Conservation (phyloP, 2,797 vertebrate species). For the Anguilla marmorata region DNA sequence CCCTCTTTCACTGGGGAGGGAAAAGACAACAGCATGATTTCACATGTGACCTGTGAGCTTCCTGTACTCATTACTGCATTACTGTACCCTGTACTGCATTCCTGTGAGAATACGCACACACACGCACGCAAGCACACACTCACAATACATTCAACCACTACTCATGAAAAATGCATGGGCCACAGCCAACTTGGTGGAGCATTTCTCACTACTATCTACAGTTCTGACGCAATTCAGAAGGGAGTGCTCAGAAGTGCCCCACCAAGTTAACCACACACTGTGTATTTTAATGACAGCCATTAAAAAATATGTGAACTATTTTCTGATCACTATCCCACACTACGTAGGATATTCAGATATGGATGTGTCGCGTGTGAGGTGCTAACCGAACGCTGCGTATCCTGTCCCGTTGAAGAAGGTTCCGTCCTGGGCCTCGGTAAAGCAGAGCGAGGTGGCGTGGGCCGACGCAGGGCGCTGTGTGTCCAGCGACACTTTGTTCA, state of each 20-base stretch:
- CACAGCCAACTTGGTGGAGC: background rate
- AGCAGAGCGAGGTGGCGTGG: conserved; percentile 79
- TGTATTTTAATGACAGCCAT: background rate
- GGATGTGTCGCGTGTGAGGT: background rate
- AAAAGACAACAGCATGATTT: conserved; percentile 1
- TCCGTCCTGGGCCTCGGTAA: conserved; percentile 75
- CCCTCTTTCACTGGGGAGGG: conserved; percentile 80
- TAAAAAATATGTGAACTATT: background rate
- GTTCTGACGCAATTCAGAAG: too few species aligned
- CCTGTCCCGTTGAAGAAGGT: conserved; percentile 89
- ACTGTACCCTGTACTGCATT: background rate
- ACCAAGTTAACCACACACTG: too few species aligned
- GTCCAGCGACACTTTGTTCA: conserved; percentile 75
- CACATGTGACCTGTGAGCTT: background rate
- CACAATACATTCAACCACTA: background rate
- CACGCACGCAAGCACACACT: conserved; percentile 15
- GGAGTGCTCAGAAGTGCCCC: too few species aligned
- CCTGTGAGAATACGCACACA: background rate
- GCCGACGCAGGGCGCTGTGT: conserved; percentile 63
- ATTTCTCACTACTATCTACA: background rate
- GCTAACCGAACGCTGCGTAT: conserved; percentile 81
- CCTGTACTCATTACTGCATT: background rate
- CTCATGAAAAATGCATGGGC: background rate
- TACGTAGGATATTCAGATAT: background rate
- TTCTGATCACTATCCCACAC: background rate